Percentiles rank a stretch among this genome's conserved stretches.
These are phyloP conservation scores for Plutella xylostella DNA, from an alignment of 2,888 invertebrate species.

Conservation along the genomic window DNA sequence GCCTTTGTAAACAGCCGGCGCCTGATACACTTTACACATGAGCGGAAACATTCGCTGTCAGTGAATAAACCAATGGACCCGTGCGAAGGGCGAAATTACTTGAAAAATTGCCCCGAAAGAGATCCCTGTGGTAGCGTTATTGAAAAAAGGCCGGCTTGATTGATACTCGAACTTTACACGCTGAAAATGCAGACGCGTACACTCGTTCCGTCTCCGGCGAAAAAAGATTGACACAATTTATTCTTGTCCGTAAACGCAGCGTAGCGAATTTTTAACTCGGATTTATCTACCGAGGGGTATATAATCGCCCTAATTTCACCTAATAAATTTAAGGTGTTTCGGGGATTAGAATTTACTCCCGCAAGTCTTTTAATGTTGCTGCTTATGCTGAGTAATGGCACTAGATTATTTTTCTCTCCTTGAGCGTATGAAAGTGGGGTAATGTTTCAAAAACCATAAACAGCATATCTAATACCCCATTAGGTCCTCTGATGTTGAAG, in stretches of 20 bases:
- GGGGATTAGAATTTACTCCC: neutral
- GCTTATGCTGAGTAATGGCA: too few relatives aligned
- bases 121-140: conserved; percentile 54
- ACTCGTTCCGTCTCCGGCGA: conserved; percentile 53
- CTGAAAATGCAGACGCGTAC: conserved; percentile 49
- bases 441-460: too few relatives aligned
- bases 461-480: too few relatives aligned
- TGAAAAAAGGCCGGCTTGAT: conserved; percentile 65
- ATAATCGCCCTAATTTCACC: conserved; percentile 46
- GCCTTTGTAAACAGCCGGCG: conserved; percentile 18
- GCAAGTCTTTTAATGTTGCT: neutral
- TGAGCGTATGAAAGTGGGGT: too few relatives aligned
- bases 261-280: conserved; percentile 55
- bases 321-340: conserved; percentile 3
- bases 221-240: conserved; percentile 68
- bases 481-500: too few relatives aligned
- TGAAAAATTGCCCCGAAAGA: conserved; percentile 49
- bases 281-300: conserved; percentile 51
- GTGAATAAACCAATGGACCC: conserved; percentile 33
- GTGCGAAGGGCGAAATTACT: conserved; percentile 45
- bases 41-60: conserved; percentile 28
- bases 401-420: too few relatives aligned
- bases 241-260: conserved; percentile 61
- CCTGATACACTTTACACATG: conserved; percentile 32
- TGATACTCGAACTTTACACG: conserved; percentile 65